Evolutionary conservation across 2,888 invertebrate genomes (phyloP).

Genomic region (Drosophila cracens): DNA sequence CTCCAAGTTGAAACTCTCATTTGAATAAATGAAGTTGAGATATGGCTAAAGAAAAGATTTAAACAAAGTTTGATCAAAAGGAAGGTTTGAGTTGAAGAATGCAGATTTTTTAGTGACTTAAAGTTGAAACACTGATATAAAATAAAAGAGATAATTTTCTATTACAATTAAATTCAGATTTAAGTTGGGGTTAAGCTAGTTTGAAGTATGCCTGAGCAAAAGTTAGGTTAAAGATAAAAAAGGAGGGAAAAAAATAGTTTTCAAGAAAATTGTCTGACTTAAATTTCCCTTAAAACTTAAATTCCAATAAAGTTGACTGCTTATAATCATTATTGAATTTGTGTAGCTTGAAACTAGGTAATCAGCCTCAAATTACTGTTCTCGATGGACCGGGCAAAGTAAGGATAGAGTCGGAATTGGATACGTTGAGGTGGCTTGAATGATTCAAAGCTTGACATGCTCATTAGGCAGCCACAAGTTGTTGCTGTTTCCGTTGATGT

Average conservation of each 20-base stretch:
- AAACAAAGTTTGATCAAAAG: background rate
- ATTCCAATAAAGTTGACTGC: background rate
- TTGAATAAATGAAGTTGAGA: background rate
- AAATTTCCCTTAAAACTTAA: background rate
- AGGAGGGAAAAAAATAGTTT: background rate
- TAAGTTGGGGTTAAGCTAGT: background rate
- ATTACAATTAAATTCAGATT: background rate
- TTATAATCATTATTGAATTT: background rate
- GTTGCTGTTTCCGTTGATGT: constrained; percentile 11
- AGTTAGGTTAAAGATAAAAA: background rate
- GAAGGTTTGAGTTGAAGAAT: too few species aligned
- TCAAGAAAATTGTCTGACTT: background rate
- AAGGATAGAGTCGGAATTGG: background rate
- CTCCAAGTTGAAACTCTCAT: constrained; percentile 3
- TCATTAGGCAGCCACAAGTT: constrained; percentile 62
- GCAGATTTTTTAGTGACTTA: background rate
- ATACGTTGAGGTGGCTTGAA: constrained; percentile 5
- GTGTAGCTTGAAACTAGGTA: background rate
- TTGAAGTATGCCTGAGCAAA: background rate
- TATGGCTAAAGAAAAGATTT: background rate
- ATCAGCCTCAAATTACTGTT: background rate
- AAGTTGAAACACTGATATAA: background rate
- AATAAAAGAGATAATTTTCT: too few species aligned
- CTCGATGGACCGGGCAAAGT: background rate
- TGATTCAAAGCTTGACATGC: constrained; percentile 33